Percentiles rank a stretch among this genome's conserved stretches.
Conservation (phyloP, 2,113 vertebrate genomes). For the Etia nguti region DNA sequence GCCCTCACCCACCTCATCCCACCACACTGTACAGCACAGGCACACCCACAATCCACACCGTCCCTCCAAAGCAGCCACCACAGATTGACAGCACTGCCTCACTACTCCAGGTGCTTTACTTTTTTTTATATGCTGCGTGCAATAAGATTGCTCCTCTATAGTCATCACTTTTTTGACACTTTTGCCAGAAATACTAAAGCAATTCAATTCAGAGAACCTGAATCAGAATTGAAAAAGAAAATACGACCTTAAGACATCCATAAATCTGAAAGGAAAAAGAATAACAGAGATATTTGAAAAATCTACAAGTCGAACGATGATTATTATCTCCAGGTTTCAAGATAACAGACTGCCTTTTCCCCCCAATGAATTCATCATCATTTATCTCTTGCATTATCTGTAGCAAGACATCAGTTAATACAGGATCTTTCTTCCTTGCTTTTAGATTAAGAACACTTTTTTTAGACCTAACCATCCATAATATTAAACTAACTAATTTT, state of each 20-base stretch:
- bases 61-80: conserved; percentile 14
- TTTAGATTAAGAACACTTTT: accelerated
- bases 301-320: background rate
- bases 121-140: background rate
- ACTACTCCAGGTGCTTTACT: conserved; percentile 70
- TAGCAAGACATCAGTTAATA: background rate
- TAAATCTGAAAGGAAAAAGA: background rate
- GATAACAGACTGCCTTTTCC: background rate
- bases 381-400: background rate
- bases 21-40: conserved; percentile 71
- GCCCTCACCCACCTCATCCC: conserved; percentile 62
- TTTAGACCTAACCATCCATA: background rate
- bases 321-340: background rate
- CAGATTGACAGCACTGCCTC: conserved; percentile 44
- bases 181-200: background rate
- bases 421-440: background rate
- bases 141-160: background rate
- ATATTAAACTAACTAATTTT: accelerated
- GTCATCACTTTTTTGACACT: background rate
- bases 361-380: background rate
- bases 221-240: background rate
- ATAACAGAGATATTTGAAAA: background rate
- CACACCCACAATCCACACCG: conserved; percentile 55
- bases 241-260: background rate
- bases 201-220: background rate